phyloP scores from a whole-genome alignment of 2,797 vertebrate genomes.

The Psittacula derbiana region DNA sequence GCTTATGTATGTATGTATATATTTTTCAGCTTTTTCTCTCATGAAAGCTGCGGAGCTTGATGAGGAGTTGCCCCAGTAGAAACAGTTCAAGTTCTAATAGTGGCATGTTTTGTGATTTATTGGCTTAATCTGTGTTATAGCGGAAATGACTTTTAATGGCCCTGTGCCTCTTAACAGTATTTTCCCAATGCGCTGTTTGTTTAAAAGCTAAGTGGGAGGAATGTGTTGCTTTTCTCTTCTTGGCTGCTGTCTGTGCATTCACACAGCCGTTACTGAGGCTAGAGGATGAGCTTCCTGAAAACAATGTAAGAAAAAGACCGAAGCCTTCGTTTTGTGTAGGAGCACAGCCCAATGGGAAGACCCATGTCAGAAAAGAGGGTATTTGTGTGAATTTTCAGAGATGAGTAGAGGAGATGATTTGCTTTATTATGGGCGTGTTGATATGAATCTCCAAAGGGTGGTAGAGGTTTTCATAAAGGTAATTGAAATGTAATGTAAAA shows the following conservation, averaged over 20 bases:
- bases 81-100: background rate
- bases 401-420: background rate
- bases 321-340: background rate
- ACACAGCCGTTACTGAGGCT: background rate
- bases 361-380: background rate
- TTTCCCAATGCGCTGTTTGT: background rate
- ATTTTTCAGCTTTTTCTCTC: background rate
- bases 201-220: background rate
- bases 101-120: background rate
- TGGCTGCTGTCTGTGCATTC: background rate
- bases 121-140: background rate
- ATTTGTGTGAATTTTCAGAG: background rate
- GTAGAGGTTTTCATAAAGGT: background rate
- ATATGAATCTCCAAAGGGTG: background rate
- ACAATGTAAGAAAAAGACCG: background rate
- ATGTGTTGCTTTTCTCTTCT: conserved; percentile 6
- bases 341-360: background rate
- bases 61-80: background rate
- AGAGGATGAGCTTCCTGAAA: background rate
- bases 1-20: fast-evolving
- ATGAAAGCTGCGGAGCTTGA: background rate
- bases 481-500: background rate
- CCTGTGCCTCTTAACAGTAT: background rate
- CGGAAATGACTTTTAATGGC: background rate
- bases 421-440: background rate